Evolutionary conservation across 2,797 vertebrate species (phyloP).

Genomic region (Labeo calbasu): DNA sequence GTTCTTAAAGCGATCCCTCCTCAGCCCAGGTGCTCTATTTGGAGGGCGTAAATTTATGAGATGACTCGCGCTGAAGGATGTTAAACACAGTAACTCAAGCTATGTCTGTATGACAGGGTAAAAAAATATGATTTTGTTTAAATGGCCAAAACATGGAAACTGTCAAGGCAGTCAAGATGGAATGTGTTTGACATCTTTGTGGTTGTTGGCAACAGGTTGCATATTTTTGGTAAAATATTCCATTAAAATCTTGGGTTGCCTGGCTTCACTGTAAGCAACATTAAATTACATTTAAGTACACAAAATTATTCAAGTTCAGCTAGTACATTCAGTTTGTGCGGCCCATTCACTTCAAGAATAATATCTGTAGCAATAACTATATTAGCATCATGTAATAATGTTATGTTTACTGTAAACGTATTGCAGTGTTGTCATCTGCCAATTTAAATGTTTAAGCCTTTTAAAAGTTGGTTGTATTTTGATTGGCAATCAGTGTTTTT

Average conservation of each 20-base stretch:
- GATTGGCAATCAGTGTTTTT: neutral
- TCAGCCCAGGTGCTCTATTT: slow-evolving; percentile 18
- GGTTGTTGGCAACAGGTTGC: neutral
- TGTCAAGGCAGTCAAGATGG: neutral
- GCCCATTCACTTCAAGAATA: neutral
- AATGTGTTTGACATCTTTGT: neutral
- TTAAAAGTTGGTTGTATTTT: neutral
- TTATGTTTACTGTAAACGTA: neutral
- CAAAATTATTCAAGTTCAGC: neutral
- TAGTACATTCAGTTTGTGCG: neutral
- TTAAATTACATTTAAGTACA: neutral
- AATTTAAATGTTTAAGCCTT: neutral
- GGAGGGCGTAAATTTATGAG: slow-evolving; percentile 58
- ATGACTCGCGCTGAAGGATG: slow-evolving; percentile 10
- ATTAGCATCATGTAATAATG: too few species aligned
- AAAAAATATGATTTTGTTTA: slow-evolving; percentile 2
- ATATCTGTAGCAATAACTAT: neutral
- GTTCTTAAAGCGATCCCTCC: neutral
- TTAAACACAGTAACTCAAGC: slow-evolving; percentile 57
- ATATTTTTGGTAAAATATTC: neutral
- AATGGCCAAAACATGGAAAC: slow-evolving; percentile 37
- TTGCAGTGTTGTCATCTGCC: neutral
- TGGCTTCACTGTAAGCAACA: neutral
- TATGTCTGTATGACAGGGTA: slow-evolving; percentile 55
- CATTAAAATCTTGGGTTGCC: neutral